A percentile compares a stretch with the other conserved stretches of the same genome.
These are phyloP conservation scores for Astropecten irregularis DNA, from an alignment of 53 echinoderm and acorn worm genomes.

Conservation along the genomic window DNA sequence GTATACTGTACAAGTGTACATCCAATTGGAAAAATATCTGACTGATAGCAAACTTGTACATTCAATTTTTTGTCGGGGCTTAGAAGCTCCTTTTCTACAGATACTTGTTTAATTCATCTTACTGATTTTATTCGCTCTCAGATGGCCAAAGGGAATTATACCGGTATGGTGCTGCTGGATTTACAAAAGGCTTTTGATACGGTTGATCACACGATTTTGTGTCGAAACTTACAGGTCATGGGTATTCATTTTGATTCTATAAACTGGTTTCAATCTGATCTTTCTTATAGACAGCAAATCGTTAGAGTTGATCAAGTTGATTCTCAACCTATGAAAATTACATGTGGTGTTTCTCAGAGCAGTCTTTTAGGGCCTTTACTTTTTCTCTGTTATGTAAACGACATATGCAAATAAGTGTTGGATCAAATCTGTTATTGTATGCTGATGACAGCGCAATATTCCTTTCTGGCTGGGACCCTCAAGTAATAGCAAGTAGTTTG, in stretches of 20 bases:
- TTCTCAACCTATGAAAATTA: no score
- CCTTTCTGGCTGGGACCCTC: background rate
- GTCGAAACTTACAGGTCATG: conserved; percentile 41
- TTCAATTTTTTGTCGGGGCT: conserved; percentile 49
- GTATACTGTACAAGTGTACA: no score
- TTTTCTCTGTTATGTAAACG: conserved; percentile 60
- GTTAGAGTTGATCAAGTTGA: no score
- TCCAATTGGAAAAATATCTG: conserved; percentile 36
- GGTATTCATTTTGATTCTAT: conserved; percentile 27
- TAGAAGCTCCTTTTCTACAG: conserved; percentile 40
- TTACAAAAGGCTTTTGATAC: no score
- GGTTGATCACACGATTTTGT: conserved; percentile 53
- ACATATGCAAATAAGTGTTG: no score
- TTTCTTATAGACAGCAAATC: no score
- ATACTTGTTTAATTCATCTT: conserved; percentile 60
- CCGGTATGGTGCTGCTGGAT: conserved; percentile 58
- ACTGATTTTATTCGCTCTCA: conserved; percentile 46
- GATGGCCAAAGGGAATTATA: conserved; percentile 32
- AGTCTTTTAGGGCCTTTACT: conserved; percentile 56
- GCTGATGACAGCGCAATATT: conserved; percentile 63
- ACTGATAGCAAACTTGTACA: conserved; percentile 24
- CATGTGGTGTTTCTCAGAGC: conserved; percentile 62
- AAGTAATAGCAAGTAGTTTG: background rate
- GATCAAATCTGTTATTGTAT: conserved; percentile 52
- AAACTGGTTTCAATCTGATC: conserved; percentile 47